Base-by-base conservation (phyloP, 2,888 invertebrate species). In the Protonemura montana region DNA sequence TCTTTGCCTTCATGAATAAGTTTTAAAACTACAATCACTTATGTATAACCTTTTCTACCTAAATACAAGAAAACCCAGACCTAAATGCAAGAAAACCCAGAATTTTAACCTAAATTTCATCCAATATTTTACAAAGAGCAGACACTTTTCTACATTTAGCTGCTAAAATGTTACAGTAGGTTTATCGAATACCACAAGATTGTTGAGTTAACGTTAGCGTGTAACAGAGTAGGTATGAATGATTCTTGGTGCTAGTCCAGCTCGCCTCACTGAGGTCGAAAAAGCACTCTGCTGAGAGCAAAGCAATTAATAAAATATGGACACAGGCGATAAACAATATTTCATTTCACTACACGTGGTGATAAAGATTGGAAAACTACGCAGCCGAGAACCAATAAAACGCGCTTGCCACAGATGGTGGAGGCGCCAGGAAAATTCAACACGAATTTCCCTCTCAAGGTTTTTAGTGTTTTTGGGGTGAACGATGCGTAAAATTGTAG, bases 281-380 rank as follows among this genome's bases (percentile, higher is more conserved):
- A 59, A 59, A 59, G 59, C 59, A 59, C 59, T 59, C 59, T 16
- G 59, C 59, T 59, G 59, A 59, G 21, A 59, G 59, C 59, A 21
- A 59, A 59, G 16, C 59, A 59, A 59, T 59, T 59, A 59, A 59
- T 59, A 59, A 59, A 59, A 59, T 59, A 59, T 59, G 59, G 59
- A 59, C 59, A 59, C 59, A 16, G 59, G 59, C 59, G 59, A 21
- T 59, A 21, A 59, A 59, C 59, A 59, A 59, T 59, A 59, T 59
- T 59, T 59, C 59, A 59, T 59, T 59, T 13, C 59, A 2, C 21
- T 59, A 21, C 59, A 59, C 59, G 59, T 21, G 59, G 59, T 59
- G 59, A 59, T 59, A 59, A 59, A 59, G 21, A 59, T 59, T 59
- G 59, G 59, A 59, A 59, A 59, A 21, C 6, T 21, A 13, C 59